These are phyloP conservation scores for Campoplex capitator DNA, from an alignment of 2,888 invertebrate genomes.

Conservation along the genomic window DNA sequence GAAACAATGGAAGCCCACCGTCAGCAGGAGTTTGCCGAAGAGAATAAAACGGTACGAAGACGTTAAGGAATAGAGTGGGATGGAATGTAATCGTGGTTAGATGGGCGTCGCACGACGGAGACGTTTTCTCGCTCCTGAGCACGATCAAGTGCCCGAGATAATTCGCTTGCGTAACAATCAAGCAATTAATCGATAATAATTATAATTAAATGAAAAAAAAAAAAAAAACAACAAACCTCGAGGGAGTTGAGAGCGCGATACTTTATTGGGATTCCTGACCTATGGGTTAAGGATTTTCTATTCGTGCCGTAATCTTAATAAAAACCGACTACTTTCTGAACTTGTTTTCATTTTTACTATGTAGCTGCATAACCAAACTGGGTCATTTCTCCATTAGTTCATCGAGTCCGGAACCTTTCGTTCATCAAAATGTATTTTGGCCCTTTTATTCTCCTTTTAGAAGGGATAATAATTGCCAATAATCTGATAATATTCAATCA, in stretches of 20 bases:
- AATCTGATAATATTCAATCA: not conserved
- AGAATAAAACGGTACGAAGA: conserved; percentile 37
- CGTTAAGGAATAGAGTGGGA: conserved; percentile 29
- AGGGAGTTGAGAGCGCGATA: conserved; percentile 30
- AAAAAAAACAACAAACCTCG: too few relatives aligned
- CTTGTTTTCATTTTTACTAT: not conserved
- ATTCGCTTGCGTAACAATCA: conserved; percentile 45
- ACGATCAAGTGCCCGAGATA: conserved; percentile 31
- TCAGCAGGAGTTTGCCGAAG: conserved; percentile 13
- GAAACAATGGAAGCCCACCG: conserved; percentile 59
- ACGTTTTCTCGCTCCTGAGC: conserved; percentile 59
- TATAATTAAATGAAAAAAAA: conserved; percentile 71
- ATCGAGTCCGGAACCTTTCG: not conserved
- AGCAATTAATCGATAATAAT: conserved; percentile 74
- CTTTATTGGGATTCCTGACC: conserved; percentile 75
- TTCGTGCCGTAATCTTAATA: conserved; percentile 3
- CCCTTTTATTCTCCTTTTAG: not conserved
- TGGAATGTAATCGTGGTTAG: conserved; percentile 52
- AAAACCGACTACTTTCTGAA: not conserved
- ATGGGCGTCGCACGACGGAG: conserved; percentile 52
- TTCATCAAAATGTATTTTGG: not conserved
- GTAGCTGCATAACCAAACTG: not conserved
- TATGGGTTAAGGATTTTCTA: conserved; percentile 66
- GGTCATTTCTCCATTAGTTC: not conserved
- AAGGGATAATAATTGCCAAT: not conserved